Evolutionary conservation across 53 echinoderm and acorn worm species (phyloP).

Genomic region (Paelopatides confundens): DNA sequence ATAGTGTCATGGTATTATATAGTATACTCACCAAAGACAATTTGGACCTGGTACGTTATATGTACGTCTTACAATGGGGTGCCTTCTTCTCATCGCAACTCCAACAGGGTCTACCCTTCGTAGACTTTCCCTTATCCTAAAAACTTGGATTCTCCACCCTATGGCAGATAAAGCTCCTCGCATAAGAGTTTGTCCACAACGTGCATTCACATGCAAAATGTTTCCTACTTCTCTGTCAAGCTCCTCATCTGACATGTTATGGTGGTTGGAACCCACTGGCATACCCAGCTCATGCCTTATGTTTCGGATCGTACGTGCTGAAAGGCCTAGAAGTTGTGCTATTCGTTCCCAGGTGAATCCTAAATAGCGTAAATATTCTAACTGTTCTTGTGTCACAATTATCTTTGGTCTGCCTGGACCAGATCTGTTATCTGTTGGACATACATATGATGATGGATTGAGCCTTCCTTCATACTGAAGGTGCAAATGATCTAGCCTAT

Average conservation of each 20-base stretch:
- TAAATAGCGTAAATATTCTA: not conserved
- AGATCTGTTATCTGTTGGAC: not conserved
- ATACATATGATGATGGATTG: not conserved
- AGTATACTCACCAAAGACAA: not conserved
- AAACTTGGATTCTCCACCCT: not conserved
- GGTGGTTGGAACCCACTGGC: not conserved
- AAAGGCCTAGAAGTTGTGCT: too few species aligned
- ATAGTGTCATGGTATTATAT: not conserved
- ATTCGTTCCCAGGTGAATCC: not conserved
- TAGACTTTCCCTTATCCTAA: not conserved
- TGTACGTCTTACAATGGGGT: not conserved
- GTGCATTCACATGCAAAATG: not conserved
- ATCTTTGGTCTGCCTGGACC: slow-evolving; percentile 4
- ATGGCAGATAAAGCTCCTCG: not conserved
- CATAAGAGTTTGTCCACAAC: slow-evolving; percentile 6
- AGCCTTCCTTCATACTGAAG: not conserved
- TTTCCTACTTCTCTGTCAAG: not conserved
- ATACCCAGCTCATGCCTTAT: not conserved
- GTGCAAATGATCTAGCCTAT: not conserved
- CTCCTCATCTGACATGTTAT: not conserved
- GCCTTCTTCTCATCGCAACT: not conserved
- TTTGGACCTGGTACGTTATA: not conserved
- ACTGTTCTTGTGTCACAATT: not conserved
- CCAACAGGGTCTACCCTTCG: not conserved
- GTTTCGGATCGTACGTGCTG: not conserved